Base-by-base conservation (phyloP, 1,140 invertebrate species). In the Lasaia peninsularis region DNA sequence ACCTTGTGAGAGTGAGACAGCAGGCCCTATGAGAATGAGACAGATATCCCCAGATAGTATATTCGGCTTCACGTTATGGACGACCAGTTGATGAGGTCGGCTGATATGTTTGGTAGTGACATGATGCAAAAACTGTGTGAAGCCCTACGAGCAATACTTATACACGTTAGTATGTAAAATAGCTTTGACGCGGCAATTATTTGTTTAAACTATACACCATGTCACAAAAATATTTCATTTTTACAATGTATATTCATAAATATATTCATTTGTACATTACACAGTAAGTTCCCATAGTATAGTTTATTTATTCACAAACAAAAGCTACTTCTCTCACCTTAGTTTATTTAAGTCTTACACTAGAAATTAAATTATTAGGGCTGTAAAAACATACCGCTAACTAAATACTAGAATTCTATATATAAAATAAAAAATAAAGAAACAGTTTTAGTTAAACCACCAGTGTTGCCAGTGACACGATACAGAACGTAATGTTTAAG, bases 161-260 rank as follows among this genome's bases (percentile, higher is more conserved):
- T 69, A 65, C 67, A 75, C 73, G 63, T 64, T 66, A 63, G 55
- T 64, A 78, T 75, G 67, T 69, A 81, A 78, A 78, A 81, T 81
- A 75, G 60, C 60, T 71, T 69, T 60, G 16, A 44, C 18, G 64
- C 70, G 52, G 69, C 69, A 62, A 60, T 69, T n/a, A n/a, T n/a
- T 75, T 75, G 62, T 57, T 67, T 67, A 73, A 72, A 76, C 67
- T 75, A 70, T 80, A 86, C 82, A 85, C 73, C 80, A 86, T 88
- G 80, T 83, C 85, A 84, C 82, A 83, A 88, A 79, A 87, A 81
- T 83, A 86, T 80, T 77, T 69, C 70, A n/a, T n/a, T 63, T 80
- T 78, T 80, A 77, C 70, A 80, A 71, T 84, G 70, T 79, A 80
- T 77, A 79, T 76, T 67, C 62, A 79, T 82, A 82, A 83, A 81